phyloP scores from a whole-genome alignment of 2,797 vertebrate genomes.

The Protosalanx chinensis region DNA sequence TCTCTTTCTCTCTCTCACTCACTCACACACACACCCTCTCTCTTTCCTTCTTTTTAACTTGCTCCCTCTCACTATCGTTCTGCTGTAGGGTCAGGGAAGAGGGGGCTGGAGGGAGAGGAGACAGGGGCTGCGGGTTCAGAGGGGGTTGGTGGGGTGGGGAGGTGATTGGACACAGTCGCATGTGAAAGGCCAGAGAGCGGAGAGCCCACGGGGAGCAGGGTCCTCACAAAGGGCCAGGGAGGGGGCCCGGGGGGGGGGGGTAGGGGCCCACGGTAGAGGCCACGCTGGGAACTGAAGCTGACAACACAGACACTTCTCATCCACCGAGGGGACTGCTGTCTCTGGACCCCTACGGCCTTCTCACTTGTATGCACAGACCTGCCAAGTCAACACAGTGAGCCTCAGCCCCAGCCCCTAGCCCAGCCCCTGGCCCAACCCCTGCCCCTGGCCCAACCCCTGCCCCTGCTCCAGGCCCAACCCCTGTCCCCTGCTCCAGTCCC shows the following conservation, averaged over 20 bases:
- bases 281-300: slow-evolving; percentile 73
- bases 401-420: not conserved
- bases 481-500: slow-evolving; percentile 30
- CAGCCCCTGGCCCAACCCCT: not conserved
- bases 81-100: slow-evolving; percentile 20
- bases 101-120: slow-evolving; percentile 43
- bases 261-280: slow-evolving; percentile 45
- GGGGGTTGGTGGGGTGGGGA: slow-evolving; percentile 43
- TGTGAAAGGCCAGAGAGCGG: slow-evolving; percentile 74
- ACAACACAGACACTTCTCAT: slow-evolving; percentile 72
- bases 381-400: slow-evolving; percentile 45
- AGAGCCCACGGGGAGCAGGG: slow-evolving; percentile 69
- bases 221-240: slow-evolving; percentile 69
- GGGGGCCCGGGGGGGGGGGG: slow-evolving; percentile 47
- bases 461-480: slow-evolving; percentile 29
- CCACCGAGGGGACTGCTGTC: slow-evolving; percentile 57
- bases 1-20: slow-evolving; percentile 6
- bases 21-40: slow-evolving; percentile 9
- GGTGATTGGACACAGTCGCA: slow-evolving; percentile 79
- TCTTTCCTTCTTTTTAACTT: slow-evolving; percentile 9
- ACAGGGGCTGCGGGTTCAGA: slow-evolving; percentile 53
- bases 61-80: slow-evolving; percentile 17
- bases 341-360: slow-evolving; percentile 63
- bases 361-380: slow-evolving; percentile 55
- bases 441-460: no score